These are phyloP conservation scores for Taphrorychus bicolor DNA, from an alignment of 2,888 invertebrate species.

Conservation along the genomic window DNA sequence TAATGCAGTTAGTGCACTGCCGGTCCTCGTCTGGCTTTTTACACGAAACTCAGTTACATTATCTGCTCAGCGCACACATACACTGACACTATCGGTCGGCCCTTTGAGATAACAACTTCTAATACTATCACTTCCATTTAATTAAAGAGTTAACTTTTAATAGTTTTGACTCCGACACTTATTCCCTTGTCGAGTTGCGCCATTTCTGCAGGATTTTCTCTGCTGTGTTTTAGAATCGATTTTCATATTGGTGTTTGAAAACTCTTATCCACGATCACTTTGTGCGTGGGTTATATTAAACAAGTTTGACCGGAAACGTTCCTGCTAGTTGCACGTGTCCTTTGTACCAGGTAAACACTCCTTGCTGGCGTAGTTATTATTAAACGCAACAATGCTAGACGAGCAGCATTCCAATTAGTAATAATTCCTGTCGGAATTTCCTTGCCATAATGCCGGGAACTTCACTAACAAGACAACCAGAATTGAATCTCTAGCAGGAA, in stretches of 20 bases:
- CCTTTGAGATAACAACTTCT: constrained; percentile 36
- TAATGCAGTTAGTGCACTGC: constrained; percentile 58
- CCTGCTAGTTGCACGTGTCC: neutral
- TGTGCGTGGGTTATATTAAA: neutral
- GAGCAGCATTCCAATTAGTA: constrained; percentile 8
- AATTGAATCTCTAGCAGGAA: constrained; percentile 13
- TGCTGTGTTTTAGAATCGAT: neutral
- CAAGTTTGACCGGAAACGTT: neutral
- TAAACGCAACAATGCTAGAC: constrained; percentile 2
- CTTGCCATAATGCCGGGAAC: constrained; percentile 7
- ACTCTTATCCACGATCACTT: neutral
- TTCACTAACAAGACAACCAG: constrained; percentile 17
- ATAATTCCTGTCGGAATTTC: constrained; percentile 8
- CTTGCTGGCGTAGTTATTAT: neutral
- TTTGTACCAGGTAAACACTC: neutral
- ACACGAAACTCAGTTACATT: constrained; percentile 56
- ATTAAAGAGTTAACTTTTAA: constrained; percentile 39
- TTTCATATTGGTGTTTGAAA: neutral
- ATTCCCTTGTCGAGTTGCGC: constrained; percentile 11
- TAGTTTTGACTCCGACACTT: constrained; percentile 32
- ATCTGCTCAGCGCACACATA: constrained; percentile 35
- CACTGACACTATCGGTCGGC: constrained; percentile 30
- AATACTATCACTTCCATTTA: constrained; percentile 41
- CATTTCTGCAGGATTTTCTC: neutral
- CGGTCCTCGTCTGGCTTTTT: constrained; percentile 55